These are phyloP conservation scores for Setophaga coronata DNA, from an alignment of 2,113 vertebrate species.

Conservation along the genomic window DNA sequence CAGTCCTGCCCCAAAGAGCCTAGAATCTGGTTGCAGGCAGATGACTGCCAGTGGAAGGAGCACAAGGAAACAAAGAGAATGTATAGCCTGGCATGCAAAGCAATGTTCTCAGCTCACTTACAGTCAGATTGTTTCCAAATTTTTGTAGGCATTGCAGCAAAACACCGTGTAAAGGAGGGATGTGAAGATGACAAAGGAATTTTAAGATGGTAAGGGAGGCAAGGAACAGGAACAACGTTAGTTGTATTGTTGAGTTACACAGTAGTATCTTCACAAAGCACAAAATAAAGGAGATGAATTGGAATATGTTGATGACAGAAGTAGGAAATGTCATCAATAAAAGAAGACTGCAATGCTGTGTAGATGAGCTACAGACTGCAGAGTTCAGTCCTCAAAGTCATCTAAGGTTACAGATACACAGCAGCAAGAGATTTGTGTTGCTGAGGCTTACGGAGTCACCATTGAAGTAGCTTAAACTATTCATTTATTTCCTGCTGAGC, in stretches of 20 bases:
- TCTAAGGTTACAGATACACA: neutral
- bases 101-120: neutral
- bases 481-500: slow-evolving; percentile 14
- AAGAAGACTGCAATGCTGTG: neutral
- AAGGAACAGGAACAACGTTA: neutral
- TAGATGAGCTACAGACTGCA: neutral
- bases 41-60: neutral
- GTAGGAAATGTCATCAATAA: neutral
- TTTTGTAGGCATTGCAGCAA: slow-evolving; percentile 45
- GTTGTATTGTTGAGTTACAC: neutral
- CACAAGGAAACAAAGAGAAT: neutral
- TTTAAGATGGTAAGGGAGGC: neutral
- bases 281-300: neutral
- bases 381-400: slow-evolving; percentile 21
- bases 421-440: neutral
- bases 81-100: neutral
- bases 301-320: neutral
- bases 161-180: neutral
- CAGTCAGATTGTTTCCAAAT: slow-evolving; percentile 20
- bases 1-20: neutral
- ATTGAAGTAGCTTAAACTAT: neutral
- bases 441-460: neutral
- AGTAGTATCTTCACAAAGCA: neutral
- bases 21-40: neutral
- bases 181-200: slow-evolving; percentile 29